Base-by-base conservation (phyloP, 1,140 invertebrate species). In the Brachionus rotundiformis region DNA sequence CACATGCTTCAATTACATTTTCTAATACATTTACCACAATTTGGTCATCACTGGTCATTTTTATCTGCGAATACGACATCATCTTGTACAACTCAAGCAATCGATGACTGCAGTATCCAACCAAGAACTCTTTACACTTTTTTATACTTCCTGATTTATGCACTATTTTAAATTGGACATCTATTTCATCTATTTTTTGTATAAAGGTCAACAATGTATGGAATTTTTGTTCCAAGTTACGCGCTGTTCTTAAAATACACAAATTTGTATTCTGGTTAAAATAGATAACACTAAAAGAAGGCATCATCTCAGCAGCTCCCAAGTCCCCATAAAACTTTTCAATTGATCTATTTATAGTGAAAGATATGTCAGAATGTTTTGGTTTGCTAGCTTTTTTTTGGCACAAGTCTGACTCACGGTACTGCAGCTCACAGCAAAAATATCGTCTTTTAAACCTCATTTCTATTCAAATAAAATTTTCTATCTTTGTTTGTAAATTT, bases 231-330 rank as follows among this genome's bases (percentile, higher is more conserved):
- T 79, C 59, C 31, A 63, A 54, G 19, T 79, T 63, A 29, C 76
- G 44, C 6, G 76, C 47, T 25, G 59, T 63, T 54, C 76, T 54
- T 1, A 79, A 11, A 29, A 79, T 54, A 63, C 31, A 36, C 13
- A 79, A 25, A 39, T 63, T 63, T 54, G 76, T 79, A 54, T 33
- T 36, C 11, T 25, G 27, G 11, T 79, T 79, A 27, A 29, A 79
- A 63, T 79, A 79, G 13, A 79, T 79, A 1, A 79, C 25, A 41
- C 76, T 79, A 39, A 79, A 79, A n/a, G 76, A 79, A 2, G 76
- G 76, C 13, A 79, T 36, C 76, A 79, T 79, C 16, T 63, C 47
- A 39, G 76, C 76, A 23, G 59, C 47, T 3, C 76, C 76, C 29
- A 59, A 79, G 36, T 79, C 76, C 0, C 76, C 76, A n/a, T 79